These are phyloP conservation scores for Pocillopora meandrina DNA, from an alignment of 92 coral and sea anemone species.

Conservation along the genomic window DNA sequence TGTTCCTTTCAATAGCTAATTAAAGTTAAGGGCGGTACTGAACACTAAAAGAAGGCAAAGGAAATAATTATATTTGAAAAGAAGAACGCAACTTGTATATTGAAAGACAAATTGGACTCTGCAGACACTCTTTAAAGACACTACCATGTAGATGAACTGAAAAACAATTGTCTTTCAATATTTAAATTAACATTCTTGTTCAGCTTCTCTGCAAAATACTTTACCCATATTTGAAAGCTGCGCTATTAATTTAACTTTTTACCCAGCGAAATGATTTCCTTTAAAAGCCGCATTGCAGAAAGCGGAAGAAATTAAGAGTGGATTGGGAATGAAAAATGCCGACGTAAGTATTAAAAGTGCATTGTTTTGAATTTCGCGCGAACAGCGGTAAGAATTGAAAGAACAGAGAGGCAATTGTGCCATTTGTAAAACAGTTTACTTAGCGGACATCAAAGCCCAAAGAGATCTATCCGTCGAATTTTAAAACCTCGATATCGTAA, in stretches of 20 bases:
- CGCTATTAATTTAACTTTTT: neutral
- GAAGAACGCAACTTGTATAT: slow-evolving; percentile 20
- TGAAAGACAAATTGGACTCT: slow-evolving; percentile 6
- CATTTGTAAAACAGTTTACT: neutral
- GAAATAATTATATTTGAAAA: slow-evolving; percentile 8
- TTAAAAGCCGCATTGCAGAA: neutral
- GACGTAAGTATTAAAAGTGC: slow-evolving; percentile 19
- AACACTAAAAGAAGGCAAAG: neutral
- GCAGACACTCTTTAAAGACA: slow-evolving; percentile 1
- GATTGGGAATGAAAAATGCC: slow-evolving; percentile 3
- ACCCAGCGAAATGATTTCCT: neutral
- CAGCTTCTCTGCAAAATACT: too few species aligned
- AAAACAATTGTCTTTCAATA: neutral
- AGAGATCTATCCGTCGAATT: neutral
- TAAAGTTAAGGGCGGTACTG: slow-evolving; percentile 32
- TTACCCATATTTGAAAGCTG: too few species aligned
- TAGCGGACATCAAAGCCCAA: slow-evolving; percentile 5
- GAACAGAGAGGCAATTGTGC: neutral
- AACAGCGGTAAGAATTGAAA: neutral
- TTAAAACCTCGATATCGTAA: neutral
- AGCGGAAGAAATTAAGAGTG: neutral
- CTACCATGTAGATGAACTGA: neutral
- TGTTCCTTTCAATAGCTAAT: slow-evolving; percentile 27
- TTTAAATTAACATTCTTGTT: neutral
- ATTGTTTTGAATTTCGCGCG: slow-evolving; percentile 18